Percentiles rank a stretch among this genome's conserved stretches.
Conservation (phyloP, 2,888 invertebrate species). For the Diaprepes abbreviatus region DNA sequence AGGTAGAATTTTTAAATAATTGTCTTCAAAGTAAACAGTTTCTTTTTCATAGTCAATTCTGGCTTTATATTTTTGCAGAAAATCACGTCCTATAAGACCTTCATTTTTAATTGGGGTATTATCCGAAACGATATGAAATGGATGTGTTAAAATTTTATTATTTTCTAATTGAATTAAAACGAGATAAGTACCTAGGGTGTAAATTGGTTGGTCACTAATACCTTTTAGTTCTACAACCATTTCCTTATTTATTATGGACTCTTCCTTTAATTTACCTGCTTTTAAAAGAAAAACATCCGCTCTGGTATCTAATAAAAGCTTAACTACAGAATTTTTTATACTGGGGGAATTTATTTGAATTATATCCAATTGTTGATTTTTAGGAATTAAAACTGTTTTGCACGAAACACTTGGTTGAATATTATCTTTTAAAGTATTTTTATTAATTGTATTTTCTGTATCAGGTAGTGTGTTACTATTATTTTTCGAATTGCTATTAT, state of each 20-base stretch:
- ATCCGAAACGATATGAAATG: too few species aligned
- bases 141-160: too few species aligned
- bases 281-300: too few species aligned
- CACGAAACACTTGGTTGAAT: too few species aligned
- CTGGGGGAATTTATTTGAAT: too few species aligned
- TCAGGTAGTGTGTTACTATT: too few species aligned
- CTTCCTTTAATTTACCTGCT: neutral
- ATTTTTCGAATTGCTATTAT: neutral
- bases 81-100: slow-evolving; percentile 22
- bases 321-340: neutral
- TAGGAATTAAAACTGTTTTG: too few species aligned
- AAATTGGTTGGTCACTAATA: neutral
- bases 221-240: neutral
- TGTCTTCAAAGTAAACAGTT: slow-evolving; percentile 17
- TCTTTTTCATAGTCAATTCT: slow-evolving; percentile 22
- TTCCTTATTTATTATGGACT: neutral
- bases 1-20: too few species aligned
- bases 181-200: slow-evolving; percentile 7
- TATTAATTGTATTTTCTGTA: too few species aligned
- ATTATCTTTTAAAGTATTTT: too few species aligned
- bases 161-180: slow-evolving; percentile 7
- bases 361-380: too few species aligned
- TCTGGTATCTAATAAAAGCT: slow-evolving; percentile 16
- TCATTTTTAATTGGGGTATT: slow-evolving; percentile 7
- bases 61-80: too few species aligned